Base-by-base conservation (phyloP, 1,140 invertebrate genomes). In the Drosophila virilis region DNA sequence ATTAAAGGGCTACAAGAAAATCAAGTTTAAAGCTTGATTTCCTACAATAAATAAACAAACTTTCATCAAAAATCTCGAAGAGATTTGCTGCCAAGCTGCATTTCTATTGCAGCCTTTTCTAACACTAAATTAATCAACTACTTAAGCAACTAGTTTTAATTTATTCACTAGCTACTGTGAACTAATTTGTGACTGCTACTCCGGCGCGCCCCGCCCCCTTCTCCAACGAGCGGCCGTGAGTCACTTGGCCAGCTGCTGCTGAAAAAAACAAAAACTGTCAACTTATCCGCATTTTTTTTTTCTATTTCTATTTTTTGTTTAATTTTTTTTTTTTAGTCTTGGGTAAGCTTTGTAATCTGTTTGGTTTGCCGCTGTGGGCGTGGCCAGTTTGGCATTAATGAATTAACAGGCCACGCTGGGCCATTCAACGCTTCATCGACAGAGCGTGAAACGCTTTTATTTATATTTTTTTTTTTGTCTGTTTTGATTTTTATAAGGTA, bases 401-500 rank as follows among this genome's bases (percentile, higher is more conserved):
- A 71, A 81, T 82, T 81, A 70, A 69, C 28, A 62, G 67, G 38
- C 8, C 37, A 43, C 40, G 32, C 13, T 57, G 37, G 45, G 17
- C 55, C 45, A 52, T 62, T 69, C 64, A 84, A 78, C 80, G 81
- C 81, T 85, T 78, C 81, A 80, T 75, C 77, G 78, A 69, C 67
- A 80, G 81, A 85, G 77, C 81, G 81, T 85, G 81, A 85, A 80
- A 74, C 77, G 64, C 46, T 76, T 78, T 68, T 68, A 54, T 35
- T 17, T 62, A 73, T 68, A 15, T 52, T 43, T 51, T 46, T 17
- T 60, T 61, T 43, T 50, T 61, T 60, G 57, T 43, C 43, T 67
- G 35, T 55, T 22, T 40, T 6, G 0, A 28, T 61, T n/a, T 6
- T 54, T 60, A 28, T 46, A 38, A 9, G 22, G n/a, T 57, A 10